Base-by-base conservation (phyloP, 2,113 vertebrate species). In the Misgurnus mizolepis region DNA sequence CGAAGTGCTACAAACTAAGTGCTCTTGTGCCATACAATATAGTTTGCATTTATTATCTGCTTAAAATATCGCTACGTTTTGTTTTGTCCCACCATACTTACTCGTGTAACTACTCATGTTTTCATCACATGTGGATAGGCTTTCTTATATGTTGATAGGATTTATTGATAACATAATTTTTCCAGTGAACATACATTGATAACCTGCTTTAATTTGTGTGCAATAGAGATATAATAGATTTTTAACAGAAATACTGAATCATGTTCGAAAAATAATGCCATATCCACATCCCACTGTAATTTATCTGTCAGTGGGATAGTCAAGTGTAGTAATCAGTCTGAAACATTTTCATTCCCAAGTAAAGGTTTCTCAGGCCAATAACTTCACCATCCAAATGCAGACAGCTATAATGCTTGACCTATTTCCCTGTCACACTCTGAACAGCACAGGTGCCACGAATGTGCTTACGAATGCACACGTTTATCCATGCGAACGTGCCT, bases 321-420 rank as follows among this genome's bases (percentile, higher is more conserved):
- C 1, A 4, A 75, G 72, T 53, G 78, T 10, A 10, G 55, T 45
- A 55, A 43, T 68, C 43, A 40, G 18, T 62, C 27, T 62, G 72
- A 41, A 62, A 34, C 27, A 34, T 34, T 34, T 34, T 34, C 27
- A 34, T 34, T 34, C 3, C 27, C 27, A 34, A 34, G 27, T 2
- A 34, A 34, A 34, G 27, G 27, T 34, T 34, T 34, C 27, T 34
- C 27, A 3, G 27, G 4, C 45, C 11, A 49, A 49, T 45, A 43
- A 64, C 58, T 76, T 76, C 15, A 76, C 60, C 73, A 76, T 65
- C 14, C 49, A 66, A 64, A 66, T 76, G 27, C 15, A 40, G 45
- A 65, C 41, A 11, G 56, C 6, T 39, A 41, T 56, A 11, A 15
- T 49, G 22, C 18, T 62, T 62, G 43, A 40, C 55, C 7, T 55